Evolutionary conservation across 2,888 invertebrate genomes (phyloP).

Genomic region (Carabus problematicus): DNA sequence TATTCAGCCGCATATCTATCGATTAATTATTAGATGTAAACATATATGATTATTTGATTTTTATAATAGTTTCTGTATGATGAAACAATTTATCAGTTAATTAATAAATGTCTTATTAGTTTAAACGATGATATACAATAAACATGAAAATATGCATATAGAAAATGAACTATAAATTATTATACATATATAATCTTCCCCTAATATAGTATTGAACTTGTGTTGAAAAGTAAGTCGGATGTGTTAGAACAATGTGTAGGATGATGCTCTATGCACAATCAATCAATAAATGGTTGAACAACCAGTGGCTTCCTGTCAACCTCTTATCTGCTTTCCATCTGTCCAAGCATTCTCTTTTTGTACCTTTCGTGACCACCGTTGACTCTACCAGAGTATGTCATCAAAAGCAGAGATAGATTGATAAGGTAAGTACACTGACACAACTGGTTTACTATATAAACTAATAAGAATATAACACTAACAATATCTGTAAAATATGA

Average conservation of each 20-base stretch:
- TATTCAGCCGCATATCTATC: too few relatives aligned
- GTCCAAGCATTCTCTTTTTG: conserved; percentile 3
- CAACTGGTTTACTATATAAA: neutral
- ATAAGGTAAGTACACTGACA: neutral
- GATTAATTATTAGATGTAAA: too few relatives aligned
- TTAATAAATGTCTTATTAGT: too few relatives aligned
- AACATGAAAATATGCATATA: neutral
- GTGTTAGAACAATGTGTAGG: conserved; percentile 11
- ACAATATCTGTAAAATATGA: too few relatives aligned
- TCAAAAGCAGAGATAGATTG: neutral
- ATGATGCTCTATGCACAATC: conserved; percentile 1
- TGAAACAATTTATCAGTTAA: too few relatives aligned
- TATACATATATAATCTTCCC: neutral
- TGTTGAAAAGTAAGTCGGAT: too few relatives aligned
- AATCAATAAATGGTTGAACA: conserved; percentile 9
- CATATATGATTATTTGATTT: too few relatives aligned
- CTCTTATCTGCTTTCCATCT: conserved; percentile 11
- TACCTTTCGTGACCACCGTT: neutral
- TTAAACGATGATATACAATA: neutral
- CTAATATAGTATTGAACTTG: neutral
- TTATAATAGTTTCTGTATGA: too few relatives aligned
- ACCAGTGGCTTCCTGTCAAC: conserved; percentile 16
- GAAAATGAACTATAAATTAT: neutral
- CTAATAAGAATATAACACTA: neutral
- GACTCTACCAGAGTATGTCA: neutral